Percentiles rank a stretch among this genome's conserved stretches.
These are phyloP conservation scores for Drosophila aff. DNA, from an alignment of 1,140 invertebrate species.

Conservation along the genomic window DNA sequence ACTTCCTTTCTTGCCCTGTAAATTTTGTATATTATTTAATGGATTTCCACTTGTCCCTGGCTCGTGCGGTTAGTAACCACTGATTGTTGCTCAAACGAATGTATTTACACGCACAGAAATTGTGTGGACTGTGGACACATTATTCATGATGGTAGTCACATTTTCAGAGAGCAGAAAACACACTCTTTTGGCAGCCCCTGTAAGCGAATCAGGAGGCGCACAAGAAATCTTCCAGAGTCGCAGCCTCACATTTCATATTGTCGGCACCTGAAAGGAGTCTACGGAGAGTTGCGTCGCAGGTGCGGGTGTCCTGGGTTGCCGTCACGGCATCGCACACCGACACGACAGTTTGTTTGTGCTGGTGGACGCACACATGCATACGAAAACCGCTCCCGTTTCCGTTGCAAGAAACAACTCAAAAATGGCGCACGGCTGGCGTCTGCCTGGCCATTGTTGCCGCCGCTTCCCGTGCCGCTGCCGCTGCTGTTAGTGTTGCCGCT, in stretches of 20 bases:
- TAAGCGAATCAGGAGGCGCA: conserved; percentile 26
- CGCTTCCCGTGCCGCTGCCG: conserved; percentile 8
- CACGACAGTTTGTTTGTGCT: conserved; percentile 38
- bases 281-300: not conserved
- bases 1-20: not conserved
- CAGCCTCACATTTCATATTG: conserved; percentile 75
- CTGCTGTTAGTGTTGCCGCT: conserved; percentile 36
- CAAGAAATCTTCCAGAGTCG: conserved; percentile 60
- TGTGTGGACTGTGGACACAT: not conserved
- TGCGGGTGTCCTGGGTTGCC: conserved; percentile 4
- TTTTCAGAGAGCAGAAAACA: conserved; percentile 6
- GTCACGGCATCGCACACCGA: conserved; percentile 12
- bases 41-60: not conserved
- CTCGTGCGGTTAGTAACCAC: not conserved
- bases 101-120: not conserved
- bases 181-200: conserved; percentile 41
- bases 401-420: conserved; percentile 78
- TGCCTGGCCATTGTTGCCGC: conserved; percentile 36
- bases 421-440: conserved; percentile 74
- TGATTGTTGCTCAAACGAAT: conserved; percentile 7
- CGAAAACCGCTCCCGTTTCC: conserved; percentile 82
- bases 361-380: conserved; percentile 68
- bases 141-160: conserved; percentile 7
- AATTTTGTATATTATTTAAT: conserved; percentile 7
- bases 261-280: conserved; percentile 55